A percentile compares a stretch with the other conserved stretches of the same genome.
phyloP scores from a whole-genome alignment of 2,113 vertebrate species.

The Semicossyphus pulcher region DNA sequence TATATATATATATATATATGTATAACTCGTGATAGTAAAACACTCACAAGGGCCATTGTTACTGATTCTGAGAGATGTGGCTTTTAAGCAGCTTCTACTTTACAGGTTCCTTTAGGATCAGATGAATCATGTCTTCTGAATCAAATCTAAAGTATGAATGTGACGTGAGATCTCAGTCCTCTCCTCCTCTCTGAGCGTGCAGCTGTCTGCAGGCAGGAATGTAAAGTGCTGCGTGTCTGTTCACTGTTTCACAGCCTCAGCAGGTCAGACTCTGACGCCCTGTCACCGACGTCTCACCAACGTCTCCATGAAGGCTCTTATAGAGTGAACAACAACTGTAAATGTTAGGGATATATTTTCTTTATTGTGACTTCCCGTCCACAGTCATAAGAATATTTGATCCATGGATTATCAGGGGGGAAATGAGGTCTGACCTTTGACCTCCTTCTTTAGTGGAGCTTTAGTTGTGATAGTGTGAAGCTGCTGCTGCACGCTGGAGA shows the following conservation, averaged over 20 bases:
- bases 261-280: conserved; percentile 14
- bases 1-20: too few species aligned
- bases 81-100: too few species aligned
- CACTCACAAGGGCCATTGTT: too few species aligned
- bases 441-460: neutral
- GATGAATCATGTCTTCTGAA: too few species aligned
- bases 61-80: too few species aligned
- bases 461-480: neutral
- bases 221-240: conserved; percentile 2
- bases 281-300: too few species aligned
- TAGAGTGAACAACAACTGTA: too few species aligned
- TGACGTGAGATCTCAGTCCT: neutral
- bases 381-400: neutral
- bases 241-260: conserved; percentile 14
- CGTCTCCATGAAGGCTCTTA: neutral
- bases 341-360: too few species aligned
- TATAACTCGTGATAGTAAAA: too few species aligned
- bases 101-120: too few species aligned
- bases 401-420: neutral
- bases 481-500: neutral
- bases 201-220: conserved; percentile 37
- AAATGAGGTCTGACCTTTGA: neutral
- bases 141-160: too few species aligned
- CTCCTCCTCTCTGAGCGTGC: neutral
- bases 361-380: neutral